Evolutionary conservation across 2,113 vertebrate species (phyloP), one percentile per base, ranked within the genome.

Genomic region (human): DNA sequence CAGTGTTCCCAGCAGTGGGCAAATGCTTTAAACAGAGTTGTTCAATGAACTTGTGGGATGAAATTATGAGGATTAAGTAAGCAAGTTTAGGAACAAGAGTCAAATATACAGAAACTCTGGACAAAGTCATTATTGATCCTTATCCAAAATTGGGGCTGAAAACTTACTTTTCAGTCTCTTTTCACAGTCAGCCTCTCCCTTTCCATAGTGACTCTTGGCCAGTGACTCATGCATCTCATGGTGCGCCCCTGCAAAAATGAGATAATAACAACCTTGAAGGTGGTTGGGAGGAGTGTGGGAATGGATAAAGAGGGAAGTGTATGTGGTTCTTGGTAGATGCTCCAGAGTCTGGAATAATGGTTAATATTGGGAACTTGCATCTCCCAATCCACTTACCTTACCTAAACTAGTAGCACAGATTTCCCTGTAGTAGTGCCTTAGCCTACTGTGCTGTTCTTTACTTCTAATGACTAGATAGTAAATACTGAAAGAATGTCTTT

Each of bases 21-120:
- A 85, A 16, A 12, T 16, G 4, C 73, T 86, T 43, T 52, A 8
- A 80, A 81, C n/a, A 80, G 73, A 80, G 22, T 75, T 84, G 55
- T 22, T 75, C n/a, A n/a, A 14, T 57, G 78, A 23, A 13, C 10
- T 4, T 52, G 17, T 50, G 20, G 13, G 22, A 55, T 2, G 32
- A 17, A 90, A 93, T 72, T 91, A 82, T 25, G 55, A 88, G 32
- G 82, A 97, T 66, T 30, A 90, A 95, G 43, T 23, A 78, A 57
- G 27, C 17, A 75, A 8, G 5, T 30, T 78, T 92, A 83, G 10
- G 30, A 73, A 45, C 8, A 87, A 64, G 35, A 35, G 70, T 89
- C 10, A 68, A 94, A 85, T 83, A 92, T 32, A 10, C 57, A 79
- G 32, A 81, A 84, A 35, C 55, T 91, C n/a, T 73, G n/a, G 90